These are phyloP conservation scores for Euclidia mi DNA, from an alignment of 2,888 invertebrate genomes.

Conservation along the genomic window DNA sequence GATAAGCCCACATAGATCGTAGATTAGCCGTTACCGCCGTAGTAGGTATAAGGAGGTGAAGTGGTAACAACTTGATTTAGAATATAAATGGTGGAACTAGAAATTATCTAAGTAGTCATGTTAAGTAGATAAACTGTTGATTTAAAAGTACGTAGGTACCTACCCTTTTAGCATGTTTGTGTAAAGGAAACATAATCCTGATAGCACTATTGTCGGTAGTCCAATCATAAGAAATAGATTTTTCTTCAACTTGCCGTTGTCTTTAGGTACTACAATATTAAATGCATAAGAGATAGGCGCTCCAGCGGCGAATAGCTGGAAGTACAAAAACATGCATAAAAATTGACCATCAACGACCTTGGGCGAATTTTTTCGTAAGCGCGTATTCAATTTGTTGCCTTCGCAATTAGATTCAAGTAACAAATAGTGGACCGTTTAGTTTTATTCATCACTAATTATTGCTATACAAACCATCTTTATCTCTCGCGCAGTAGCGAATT, in stretches of 20 bases:
- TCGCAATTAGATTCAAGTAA: too few relatives aligned
- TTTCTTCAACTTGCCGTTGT: constrained; percentile 72
- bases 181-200: constrained; percentile 82
- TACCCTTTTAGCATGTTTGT: constrained; percentile 86
- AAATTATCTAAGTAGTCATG: constrained; percentile 13
- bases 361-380: too few relatives aligned
- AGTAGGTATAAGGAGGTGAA: constrained; percentile 10
- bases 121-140: constrained; percentile 14
- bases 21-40: constrained; percentile 18
- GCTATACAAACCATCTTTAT: too few relatives aligned
- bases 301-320: constrained; percentile 84
- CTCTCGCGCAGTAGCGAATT: too few relatives aligned
- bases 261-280: constrained; percentile 75
- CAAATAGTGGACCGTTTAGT: too few relatives aligned
- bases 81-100: constrained; percentile 15
- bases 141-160: constrained; percentile 34
- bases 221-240: constrained; percentile 77
- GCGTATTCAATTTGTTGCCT: too few relatives aligned
- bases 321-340: constrained; percentile 25
- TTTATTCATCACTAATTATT: too few relatives aligned
- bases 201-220: constrained; percentile 76
- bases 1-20: constrained; percentile 15
- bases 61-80: constrained; percentile 12
- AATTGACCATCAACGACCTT: too few relatives aligned
- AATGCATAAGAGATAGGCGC: constrained; percentile 85